Base-by-base conservation (phyloP, 2,113 vertebrate genomes). In the Merops nubicus region DNA sequence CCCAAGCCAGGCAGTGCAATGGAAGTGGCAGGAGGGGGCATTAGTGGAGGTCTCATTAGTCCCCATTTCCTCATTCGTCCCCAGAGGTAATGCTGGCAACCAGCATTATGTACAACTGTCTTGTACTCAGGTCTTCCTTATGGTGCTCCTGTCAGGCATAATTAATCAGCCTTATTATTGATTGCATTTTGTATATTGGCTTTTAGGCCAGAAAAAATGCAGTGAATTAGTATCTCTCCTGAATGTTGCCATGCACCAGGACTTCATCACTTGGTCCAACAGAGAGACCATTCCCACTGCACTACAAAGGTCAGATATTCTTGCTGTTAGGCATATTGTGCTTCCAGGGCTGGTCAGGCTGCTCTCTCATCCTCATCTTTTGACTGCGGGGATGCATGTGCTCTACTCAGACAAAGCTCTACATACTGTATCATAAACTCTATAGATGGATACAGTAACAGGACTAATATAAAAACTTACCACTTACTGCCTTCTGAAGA, bases 101-200 rank as follows among this genome's bases (percentile, higher is more conserved):
- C 88, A 77, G 57, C 73, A 82, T 70, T 86, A 45, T 10, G 12
- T 40, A 54, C 63, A 91, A 90, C 76, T n/a, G 25, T 79, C 74
- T 31, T 79, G 15, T 25, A 33, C 29, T 69, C 78, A 69, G 82
- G 48, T 75, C 45, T 88, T 93, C 78, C 85, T 94, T 93, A 88
- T 74, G 91, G 83, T 74, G 63, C 59, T 80, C 34, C 92, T 93
- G 94, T 73, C 85, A 93, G 85, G 79, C 85, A 53, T 74, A 80
- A 95, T 92, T 94, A 88, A 88, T 83, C 83, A 94, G 59, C 19
- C 18, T 29, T 95, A 83, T 74, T 70, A 88, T 65, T 86, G 79
- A 92, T 42, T 80, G 34, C 34, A 69, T 85, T 79, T 80, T 57
- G 14, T 62, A 33, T 23, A 15, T 18, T 73, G 48, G 68, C 67